Percentiles rank a stretch among this genome's conserved stretches.
These are phyloP conservation scores for Eupelmus urozonus DNA, from an alignment of 2,888 invertebrate species.

Conservation along the genomic window DNA sequence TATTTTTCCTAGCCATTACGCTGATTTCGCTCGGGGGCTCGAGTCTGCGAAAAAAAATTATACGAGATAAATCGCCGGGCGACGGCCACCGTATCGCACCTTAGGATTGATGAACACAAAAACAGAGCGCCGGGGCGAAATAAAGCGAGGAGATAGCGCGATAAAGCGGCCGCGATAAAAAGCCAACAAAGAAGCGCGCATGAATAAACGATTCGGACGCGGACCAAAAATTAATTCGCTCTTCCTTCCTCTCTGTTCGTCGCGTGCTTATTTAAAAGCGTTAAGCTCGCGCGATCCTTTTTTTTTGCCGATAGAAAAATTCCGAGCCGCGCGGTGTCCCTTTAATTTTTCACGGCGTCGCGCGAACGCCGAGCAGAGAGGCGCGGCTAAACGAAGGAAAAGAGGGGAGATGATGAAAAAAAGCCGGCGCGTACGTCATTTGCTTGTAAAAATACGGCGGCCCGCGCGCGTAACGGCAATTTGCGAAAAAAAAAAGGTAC, in stretches of 20 bases:
- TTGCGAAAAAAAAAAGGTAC: conserved; percentile 66
- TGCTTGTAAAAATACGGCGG: conserved; percentile 72
- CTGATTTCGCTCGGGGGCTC: neutral
- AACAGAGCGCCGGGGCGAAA: neutral
- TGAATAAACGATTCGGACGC: neutral
- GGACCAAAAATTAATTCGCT: conserved; percentile 30
- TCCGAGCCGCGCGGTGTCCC: conserved; percentile 16
- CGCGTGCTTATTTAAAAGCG: conserved; percentile 31
- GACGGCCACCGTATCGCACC: neutral
- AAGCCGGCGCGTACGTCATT: conserved; percentile 65
- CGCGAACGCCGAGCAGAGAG: neutral
- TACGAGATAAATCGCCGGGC: conserved; percentile 8
- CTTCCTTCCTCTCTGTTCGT: neutral
- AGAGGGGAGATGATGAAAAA: conserved; percentile 14
- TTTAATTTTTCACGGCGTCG: conserved; percentile 44
- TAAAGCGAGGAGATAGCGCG: neutral
- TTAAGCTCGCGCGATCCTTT: conserved; percentile 11
- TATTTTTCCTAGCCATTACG: conserved; percentile 27
- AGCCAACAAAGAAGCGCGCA: neutral
- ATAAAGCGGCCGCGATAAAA: neutral
- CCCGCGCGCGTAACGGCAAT: conserved; percentile 66
- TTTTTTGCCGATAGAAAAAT: conserved; percentile 48
- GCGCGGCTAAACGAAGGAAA: conserved; percentile 9
- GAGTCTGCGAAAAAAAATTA: neutral
- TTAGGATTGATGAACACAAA: conserved; percentile 25